Evolutionary conservation across 2,113 vertebrate genomes (phyloP).

Genomic region (Lonchura striata): DNA sequence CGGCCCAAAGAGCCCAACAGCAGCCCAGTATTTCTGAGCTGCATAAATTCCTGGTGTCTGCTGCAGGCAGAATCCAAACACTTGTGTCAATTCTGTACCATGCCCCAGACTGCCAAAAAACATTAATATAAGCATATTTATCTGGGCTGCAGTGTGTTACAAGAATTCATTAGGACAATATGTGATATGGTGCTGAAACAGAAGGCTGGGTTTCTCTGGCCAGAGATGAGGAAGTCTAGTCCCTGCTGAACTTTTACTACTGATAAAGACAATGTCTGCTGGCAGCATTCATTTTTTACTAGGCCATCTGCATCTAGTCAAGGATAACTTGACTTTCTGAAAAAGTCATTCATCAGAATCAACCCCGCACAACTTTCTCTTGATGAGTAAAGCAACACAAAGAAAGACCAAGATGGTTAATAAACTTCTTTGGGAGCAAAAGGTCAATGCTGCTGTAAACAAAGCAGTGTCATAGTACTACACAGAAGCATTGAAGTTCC

Average conservation of each 20-base stretch:
- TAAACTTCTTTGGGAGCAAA: conserved; percentile 71
- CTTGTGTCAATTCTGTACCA: conserved; percentile 66
- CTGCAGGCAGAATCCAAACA: conserved; percentile 47
- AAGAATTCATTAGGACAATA: conserved; percentile 78
- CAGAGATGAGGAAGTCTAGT: conserved; percentile 75
- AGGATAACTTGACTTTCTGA: conserved; percentile 77
- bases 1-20: neutral
- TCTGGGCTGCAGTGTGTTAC: conserved; percentile 65
- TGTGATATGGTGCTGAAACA: conserved; percentile 80
- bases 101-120: conserved; percentile 65
- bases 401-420: conserved; percentile 69
- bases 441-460: conserved; percentile 72
- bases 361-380: conserved; percentile 59
- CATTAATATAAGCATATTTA: conserved; percentile 71
- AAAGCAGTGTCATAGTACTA: conserved; percentile 67
- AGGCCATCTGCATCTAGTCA: conserved; percentile 85
- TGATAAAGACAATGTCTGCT: conserved; percentile 80
- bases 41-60: conserved; percentile 56
- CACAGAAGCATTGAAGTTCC: conserved; percentile 75
- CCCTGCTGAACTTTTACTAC: conserved; percentile 77
- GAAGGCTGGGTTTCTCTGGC: conserved; percentile 71
- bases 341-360: conserved; percentile 72
- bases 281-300: conserved; percentile 80
- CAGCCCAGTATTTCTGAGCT: neutral
- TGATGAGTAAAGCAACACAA: conserved; percentile 64